Evolutionary conservation across 2,888 invertebrate species (phyloP).

Genomic region (Anoncus sp.): DNA sequence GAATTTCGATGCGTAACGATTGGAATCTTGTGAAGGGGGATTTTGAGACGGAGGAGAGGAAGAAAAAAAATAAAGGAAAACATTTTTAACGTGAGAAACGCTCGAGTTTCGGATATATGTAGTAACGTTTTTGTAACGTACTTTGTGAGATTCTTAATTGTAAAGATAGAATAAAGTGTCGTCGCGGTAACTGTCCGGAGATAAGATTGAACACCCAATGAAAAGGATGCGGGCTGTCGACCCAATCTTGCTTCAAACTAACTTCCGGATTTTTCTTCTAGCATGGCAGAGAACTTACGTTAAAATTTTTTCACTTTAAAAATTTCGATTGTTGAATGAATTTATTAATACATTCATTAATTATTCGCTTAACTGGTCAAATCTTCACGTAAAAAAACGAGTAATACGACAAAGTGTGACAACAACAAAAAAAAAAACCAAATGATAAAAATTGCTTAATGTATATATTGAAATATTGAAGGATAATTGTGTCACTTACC

Average conservation of each 20-base stretch:
- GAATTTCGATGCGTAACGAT: slow-evolving; percentile 48
- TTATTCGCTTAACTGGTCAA: not conserved
- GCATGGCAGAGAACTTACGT: not conserved
- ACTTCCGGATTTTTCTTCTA: slow-evolving; percentile 7
- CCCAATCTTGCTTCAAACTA: not conserved
- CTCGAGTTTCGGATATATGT: slow-evolving; percentile 20
- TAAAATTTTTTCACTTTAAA: not conserved
- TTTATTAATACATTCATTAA: not conserved
- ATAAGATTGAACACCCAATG: slow-evolving; percentile 50
- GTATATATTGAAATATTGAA: not conserved
- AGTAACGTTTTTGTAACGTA: slow-evolving; percentile 29
- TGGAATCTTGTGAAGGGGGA: slow-evolving; percentile 31
- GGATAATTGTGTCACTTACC: slow-evolving; percentile 40
- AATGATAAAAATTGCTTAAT: too few relatives aligned
- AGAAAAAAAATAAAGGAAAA: slow-evolving; percentile 10
- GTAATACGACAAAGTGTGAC: not conserved
- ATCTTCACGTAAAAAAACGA: not conserved
- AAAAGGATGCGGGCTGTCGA: slow-evolving; percentile 44
- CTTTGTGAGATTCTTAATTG: slow-evolving; percentile 35
- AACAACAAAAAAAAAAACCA: not conserved
- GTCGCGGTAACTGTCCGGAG: slow-evolving; percentile 28
- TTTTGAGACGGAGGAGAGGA: slow-evolving; percentile 2
- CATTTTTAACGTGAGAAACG: slow-evolving; percentile 47
- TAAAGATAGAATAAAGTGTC: slow-evolving; percentile 11
- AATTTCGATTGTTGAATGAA: not conserved